Evolutionary conservation across 2,888 invertebrate species (phyloP).

Genomic region (Ichneumoninae sp.): DNA sequence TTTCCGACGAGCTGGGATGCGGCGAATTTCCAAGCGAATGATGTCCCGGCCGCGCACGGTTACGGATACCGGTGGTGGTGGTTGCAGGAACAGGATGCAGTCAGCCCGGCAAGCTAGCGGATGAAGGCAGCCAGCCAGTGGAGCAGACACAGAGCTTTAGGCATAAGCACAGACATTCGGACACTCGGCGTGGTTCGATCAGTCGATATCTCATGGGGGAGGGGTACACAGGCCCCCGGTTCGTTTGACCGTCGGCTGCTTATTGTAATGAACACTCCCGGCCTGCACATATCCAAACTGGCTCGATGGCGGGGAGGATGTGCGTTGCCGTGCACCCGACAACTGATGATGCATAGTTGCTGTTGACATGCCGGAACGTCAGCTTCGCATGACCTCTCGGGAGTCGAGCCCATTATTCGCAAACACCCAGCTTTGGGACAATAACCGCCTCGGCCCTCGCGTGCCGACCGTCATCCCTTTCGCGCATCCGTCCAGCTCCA

Average conservation of each 20-base stretch:
- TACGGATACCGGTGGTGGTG: background rate
- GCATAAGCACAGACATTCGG: slow-evolving; percentile 15
- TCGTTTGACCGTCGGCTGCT: slow-evolving; percentile 72
- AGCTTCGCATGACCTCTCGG: slow-evolving; percentile 82
- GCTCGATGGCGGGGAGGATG: slow-evolving; percentile 56
- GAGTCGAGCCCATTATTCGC: slow-evolving; percentile 78
- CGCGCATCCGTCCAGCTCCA: slow-evolving; percentile 20
- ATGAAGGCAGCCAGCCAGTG: background rate
- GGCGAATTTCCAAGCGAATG: slow-evolving; percentile 29
- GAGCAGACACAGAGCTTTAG: slow-evolving; percentile 9
- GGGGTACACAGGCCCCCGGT: slow-evolving; percentile 51
- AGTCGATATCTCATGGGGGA: slow-evolving; percentile 69
- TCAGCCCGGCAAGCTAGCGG: slow-evolving; percentile 11
- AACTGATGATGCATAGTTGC: slow-evolving; percentile 84
- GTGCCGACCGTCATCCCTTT: slow-evolving; percentile 15
- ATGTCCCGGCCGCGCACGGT: slow-evolving; percentile 15
- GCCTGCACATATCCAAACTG: slow-evolving; percentile 60
- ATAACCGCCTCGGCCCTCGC: slow-evolving; percentile 76
- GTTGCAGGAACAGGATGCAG: slow-evolving; percentile 5
- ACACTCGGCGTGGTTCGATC: slow-evolving; percentile 51
- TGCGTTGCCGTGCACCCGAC: slow-evolving; percentile 79
- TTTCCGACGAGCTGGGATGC: slow-evolving; percentile 22
- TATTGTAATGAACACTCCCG: slow-evolving; percentile 74
- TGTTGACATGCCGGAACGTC: slow-evolving; percentile 83
- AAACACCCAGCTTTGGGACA: slow-evolving; percentile 77